Percentiles rank a stretch among this genome's conserved stretches.
Evolutionary conservation across 2,797 vertebrate genomes (phyloP).

Genomic region (Chiloscyllium punctatum): DNA sequence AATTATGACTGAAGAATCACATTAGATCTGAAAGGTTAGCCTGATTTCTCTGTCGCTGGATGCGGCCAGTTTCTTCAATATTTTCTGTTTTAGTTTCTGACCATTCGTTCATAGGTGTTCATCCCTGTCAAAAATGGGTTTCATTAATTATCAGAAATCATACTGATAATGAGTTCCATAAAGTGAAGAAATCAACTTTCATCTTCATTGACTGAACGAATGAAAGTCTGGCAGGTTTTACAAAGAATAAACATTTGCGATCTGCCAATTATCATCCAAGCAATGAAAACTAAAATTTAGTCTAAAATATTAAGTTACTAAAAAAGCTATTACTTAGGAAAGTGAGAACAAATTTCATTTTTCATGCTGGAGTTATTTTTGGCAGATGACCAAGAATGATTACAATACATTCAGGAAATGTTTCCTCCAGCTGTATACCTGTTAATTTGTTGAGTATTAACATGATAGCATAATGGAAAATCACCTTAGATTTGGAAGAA

Average conservation of each 20-base stretch:
- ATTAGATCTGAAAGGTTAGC: no score
- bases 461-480: background rate
- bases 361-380: background rate
- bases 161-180: background rate
- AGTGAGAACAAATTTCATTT: background rate
- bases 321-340: background rate
- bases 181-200: background rate
- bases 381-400: slow-evolving; percentile 18
- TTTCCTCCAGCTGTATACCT: slow-evolving; percentile 19
- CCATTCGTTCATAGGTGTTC: background rate
- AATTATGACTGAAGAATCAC: no score
- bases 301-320: background rate
- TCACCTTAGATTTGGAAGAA: background rate
- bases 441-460: background rate
- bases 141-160: background rate
- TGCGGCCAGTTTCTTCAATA: no score
- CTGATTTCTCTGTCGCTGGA: no score
- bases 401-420: background rate
- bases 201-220: background rate
- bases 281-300: background rate
- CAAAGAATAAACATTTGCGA: background rate
- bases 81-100: no score
- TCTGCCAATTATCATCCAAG: background rate
- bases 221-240: background rate
- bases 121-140: background rate